phyloP scores from a whole-genome alignment of 1,140 invertebrate genomes.

The Zaprionus kolodkinae region DNA sequence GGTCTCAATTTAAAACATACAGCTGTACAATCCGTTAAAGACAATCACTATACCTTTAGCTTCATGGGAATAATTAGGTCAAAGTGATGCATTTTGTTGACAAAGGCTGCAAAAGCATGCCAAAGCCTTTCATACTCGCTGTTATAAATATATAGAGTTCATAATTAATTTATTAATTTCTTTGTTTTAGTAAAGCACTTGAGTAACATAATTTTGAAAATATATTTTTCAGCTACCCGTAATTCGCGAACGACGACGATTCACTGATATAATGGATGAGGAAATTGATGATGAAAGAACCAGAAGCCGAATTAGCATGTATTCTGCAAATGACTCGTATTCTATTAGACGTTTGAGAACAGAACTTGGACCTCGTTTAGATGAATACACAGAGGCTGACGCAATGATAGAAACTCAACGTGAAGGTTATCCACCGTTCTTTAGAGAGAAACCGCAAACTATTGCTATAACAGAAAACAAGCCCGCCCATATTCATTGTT shows the following conservation, averaged over 20 bases:
- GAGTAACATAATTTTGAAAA: not conserved
- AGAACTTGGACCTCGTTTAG: slow-evolving; percentile 91
- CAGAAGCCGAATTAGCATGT: slow-evolving; percentile 91
- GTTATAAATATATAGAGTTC: no score
- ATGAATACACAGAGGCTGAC: slow-evolving; percentile 93
- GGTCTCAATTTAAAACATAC: no score
- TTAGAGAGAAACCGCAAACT: slow-evolving; percentile 92
- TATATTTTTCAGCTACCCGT: slow-evolving; percentile 88
- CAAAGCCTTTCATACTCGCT: no score
- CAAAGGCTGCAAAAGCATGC: no score
- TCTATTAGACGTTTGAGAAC: slow-evolving; percentile 90
- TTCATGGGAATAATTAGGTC: no score
- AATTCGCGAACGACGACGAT: slow-evolving; percentile 94
- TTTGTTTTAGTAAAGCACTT: no score
- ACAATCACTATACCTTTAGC: no score
- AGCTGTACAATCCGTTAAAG: no score
- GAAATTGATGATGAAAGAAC: slow-evolving; percentile 95
- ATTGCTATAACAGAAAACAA: slow-evolving; percentile 92
- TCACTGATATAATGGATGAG: slow-evolving; percentile 98
- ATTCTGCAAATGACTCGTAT: slow-evolving; percentile 89
- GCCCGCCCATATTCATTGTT: slow-evolving; percentile 91
- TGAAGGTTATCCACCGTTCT: slow-evolving; percentile 91
- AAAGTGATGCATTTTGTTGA: no score
- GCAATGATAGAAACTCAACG: slow-evolving; percentile 92
- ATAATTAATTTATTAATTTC: no score